Base-by-base conservation (phyloP, 1,140 invertebrate species). In the Argopecten irradians region DNA sequence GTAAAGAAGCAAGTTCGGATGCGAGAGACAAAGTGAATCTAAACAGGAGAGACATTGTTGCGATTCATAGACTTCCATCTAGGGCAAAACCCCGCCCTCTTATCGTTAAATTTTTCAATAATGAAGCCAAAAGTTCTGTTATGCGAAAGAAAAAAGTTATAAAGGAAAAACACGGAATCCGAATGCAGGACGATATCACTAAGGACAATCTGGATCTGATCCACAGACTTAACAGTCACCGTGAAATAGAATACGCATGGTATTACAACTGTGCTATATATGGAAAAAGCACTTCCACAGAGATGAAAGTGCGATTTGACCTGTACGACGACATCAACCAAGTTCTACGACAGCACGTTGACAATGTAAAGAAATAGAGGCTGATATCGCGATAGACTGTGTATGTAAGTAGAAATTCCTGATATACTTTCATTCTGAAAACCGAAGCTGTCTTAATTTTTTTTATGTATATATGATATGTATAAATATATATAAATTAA, bases 241-340 rank as follows among this genome's bases (percentile, higher is more conserved):
- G 84, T 8, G n/a, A 85, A 2, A 39, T 85, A 39, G 84, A 85
- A 13, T 34, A 85, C 11, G 35, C 43, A 34, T 85, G 84, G 84
- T 85, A 85, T 28, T 36, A 39, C 43, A 85, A 85, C 35, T 85
- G 84, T n/a, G 43, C 36, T 14, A n/a, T 85, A 1, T 85, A 85
- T 84, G 83, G 33, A 33, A 33, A n/a, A n/a, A n/a, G n/a, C n/a
- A n/a, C n/a, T n/a, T n/a, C n/a, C n/a, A n/a, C n/a, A n/a, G n/a
- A n/a, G 36, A 33, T 84, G 14, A 34, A 85, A n/a, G 35, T 85
- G 1, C 36, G 43, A n/a, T 85, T 33, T 39, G 84, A 39, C 8
- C 35, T 35, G 9, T 85, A 85, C 43, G 84, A 85, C 43, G 84
- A 85, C 32, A 85, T n/a, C n/a, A n/a, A n/a, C n/a, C n/a, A n/a